These are phyloP conservation scores for Ligdia adustata DNA, from an alignment of 2,888 invertebrate genomes.

Conservation along the genomic window DNA sequence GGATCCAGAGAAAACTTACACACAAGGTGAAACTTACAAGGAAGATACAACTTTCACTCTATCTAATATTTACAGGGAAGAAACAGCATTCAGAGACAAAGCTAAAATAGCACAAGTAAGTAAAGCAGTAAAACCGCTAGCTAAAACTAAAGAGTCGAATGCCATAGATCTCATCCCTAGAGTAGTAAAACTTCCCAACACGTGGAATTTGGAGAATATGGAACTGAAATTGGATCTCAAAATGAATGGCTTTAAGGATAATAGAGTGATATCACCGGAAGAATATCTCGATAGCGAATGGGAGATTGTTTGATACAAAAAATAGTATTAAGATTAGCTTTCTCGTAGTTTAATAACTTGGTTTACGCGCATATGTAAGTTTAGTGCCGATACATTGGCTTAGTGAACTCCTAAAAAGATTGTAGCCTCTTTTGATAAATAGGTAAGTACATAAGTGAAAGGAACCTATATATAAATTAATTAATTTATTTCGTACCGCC, in stretches of 20 bases:
- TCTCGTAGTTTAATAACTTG: too few relatives aligned
- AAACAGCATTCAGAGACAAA: too few relatives aligned
- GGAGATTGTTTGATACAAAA: slow-evolving; percentile 70
- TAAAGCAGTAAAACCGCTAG: not conserved
- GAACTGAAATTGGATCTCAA: slow-evolving; percentile 65
- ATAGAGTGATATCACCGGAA: slow-evolving; percentile 62
- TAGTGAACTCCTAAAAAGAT: too few relatives aligned
- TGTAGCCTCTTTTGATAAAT: too few relatives aligned
- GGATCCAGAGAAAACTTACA: slow-evolving; percentile 17
- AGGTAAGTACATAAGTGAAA: too few relatives aligned
- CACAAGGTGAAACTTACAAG: slow-evolving; percentile 6
- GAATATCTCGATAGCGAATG: slow-evolving; percentile 72
- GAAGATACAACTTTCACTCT: slow-evolving; percentile 20
- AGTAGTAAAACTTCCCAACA: slow-evolving; percentile 81
- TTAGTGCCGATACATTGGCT: too few relatives aligned
- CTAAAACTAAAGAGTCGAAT: slow-evolving; percentile 34
- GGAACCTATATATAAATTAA: too few relatives aligned
- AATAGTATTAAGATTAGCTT: not conserved
- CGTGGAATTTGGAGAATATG: slow-evolving; percentile 84
- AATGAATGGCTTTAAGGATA: slow-evolving; percentile 54
- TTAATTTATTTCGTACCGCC: too few relatives aligned
- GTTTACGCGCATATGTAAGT: too few relatives aligned
- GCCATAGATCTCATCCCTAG: slow-evolving; percentile 70
- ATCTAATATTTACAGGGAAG: not conserved
- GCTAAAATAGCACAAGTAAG: not conserved